Percentiles rank a stretch among this genome's conserved stretches.
Conservation (phyloP, 2,113 vertebrate genomes). For the Ochotona princeps region DNA sequence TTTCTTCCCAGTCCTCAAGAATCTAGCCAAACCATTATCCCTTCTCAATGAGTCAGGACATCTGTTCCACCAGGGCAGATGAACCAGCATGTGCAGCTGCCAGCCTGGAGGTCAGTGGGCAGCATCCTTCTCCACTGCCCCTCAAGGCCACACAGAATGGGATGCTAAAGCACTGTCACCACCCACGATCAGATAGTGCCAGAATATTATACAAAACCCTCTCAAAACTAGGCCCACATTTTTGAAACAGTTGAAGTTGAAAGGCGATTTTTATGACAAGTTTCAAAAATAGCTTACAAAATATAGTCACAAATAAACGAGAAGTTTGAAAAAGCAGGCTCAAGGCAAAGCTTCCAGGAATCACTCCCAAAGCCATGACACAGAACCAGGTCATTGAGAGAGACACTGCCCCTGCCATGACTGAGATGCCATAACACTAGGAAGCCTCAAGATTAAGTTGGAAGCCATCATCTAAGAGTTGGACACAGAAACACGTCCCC, state of each 20-base stretch:
- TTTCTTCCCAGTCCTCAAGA: neutral
- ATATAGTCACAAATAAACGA: neutral
- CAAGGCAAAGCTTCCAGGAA: conserved; percentile 28
- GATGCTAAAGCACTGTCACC: rapidly evolving
- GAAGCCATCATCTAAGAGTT: neutral
- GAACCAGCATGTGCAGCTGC: neutral
- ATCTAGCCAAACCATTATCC: neutral
- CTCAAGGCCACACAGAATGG: neutral
- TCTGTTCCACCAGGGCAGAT: neutral
- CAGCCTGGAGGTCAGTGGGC: neutral
- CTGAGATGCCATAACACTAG: neutral
- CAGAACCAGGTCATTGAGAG: conserved; percentile 47
- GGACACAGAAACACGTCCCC: neutral
- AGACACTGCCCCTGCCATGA: neutral
- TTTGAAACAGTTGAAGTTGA: conserved; percentile 8
- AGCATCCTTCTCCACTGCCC: too few species aligned
- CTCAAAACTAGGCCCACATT: neutral
- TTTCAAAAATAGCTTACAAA: conserved; percentile 38
- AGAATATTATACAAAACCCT: neutral
- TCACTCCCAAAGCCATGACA: conserved; percentile 21
- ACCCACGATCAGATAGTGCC: neutral
- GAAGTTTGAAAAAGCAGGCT: conserved; percentile 28
- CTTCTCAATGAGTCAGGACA: neutral
- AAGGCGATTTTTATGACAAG: conserved; percentile 14
- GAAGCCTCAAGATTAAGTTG: neutral